These are phyloP conservation scores for Lasioglossum oenotherae DNA, from an alignment of 2,888 invertebrate species.

Conservation along the genomic window DNA sequence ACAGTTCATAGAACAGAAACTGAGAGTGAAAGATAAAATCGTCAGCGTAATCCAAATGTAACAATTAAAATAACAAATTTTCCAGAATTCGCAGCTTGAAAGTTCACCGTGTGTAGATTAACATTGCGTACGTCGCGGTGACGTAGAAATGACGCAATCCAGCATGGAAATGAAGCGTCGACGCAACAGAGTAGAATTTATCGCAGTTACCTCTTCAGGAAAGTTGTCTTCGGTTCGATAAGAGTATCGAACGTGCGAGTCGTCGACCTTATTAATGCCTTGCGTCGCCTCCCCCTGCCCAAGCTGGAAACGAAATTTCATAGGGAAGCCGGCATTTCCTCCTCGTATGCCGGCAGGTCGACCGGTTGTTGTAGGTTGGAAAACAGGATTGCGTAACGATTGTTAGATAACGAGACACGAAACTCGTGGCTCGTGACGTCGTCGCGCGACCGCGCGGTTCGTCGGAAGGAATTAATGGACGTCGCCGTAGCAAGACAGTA, in stretches of 20 bases:
- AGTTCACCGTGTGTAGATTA: background rate
- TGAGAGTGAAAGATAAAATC: no score
- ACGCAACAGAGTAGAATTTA: background rate
- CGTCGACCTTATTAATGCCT: background rate
- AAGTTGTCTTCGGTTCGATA: background rate
- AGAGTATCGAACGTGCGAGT: background rate
- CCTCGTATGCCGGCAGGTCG: background rate
- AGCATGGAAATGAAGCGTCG: background rate
- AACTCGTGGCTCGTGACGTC: constrained; percentile 40
- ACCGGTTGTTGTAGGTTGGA: constrained; percentile 40
- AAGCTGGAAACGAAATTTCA: background rate
- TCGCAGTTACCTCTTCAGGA: background rate
- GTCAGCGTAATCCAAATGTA: no score
- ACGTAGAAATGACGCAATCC: background rate
- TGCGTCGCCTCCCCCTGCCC: background rate
- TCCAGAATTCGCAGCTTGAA: background rate
- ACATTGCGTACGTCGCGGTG: background rate
- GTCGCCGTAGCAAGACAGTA: background rate
- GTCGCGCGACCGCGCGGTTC: constrained; percentile 29
- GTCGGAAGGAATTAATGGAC: constrained; percentile 24
- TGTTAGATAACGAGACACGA: constrained; percentile 55
- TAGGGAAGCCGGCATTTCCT: background rate
- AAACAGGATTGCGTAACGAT: constrained; percentile 51
- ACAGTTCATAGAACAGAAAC: no score
- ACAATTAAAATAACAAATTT: background rate